Conservation (phyloP, 2,797 vertebrate genomes). For the Cynopterus sphinx region DNA sequence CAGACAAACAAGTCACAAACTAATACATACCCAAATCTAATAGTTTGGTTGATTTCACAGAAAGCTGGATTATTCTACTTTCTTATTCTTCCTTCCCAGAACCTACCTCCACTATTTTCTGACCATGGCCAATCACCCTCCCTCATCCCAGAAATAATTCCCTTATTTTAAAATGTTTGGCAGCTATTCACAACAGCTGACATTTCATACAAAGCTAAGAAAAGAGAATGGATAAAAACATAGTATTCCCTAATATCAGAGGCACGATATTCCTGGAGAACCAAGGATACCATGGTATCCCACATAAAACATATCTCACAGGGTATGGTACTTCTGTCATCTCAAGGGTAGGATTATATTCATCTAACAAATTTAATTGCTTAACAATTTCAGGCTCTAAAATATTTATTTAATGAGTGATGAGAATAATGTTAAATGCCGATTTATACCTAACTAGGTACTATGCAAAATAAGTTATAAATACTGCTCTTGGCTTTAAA, state of each 20-base stretch:
- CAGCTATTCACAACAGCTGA: not conserved
- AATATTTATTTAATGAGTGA: not conserved
- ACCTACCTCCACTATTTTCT: not conserved
- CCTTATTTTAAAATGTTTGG: not conserved
- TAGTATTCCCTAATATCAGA: not conserved
- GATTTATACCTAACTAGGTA: not conserved
- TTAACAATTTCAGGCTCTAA: not conserved
- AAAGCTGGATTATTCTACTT: not conserved
- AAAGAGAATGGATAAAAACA: not conserved
- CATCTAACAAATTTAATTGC: not conserved
- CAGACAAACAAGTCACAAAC: not conserved
- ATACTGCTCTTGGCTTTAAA: not conserved
- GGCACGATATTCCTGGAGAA: not conserved
- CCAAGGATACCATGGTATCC: not conserved
- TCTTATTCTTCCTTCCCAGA: not conserved
- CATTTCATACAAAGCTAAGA: constrained; percentile 1
- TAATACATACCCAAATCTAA: not conserved
- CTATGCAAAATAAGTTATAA: constrained; percentile 20
- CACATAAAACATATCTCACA: not conserved
- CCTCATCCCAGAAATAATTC: not conserved
- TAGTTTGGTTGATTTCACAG: not conserved
- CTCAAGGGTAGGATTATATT: not conserved
- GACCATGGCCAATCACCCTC: not conserved
- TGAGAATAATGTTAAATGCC: not conserved
- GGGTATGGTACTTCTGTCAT: not conserved